These are phyloP conservation scores for Equus quagga DNA, from an alignment of 2,113 vertebrate species.

Conservation along the genomic window DNA sequence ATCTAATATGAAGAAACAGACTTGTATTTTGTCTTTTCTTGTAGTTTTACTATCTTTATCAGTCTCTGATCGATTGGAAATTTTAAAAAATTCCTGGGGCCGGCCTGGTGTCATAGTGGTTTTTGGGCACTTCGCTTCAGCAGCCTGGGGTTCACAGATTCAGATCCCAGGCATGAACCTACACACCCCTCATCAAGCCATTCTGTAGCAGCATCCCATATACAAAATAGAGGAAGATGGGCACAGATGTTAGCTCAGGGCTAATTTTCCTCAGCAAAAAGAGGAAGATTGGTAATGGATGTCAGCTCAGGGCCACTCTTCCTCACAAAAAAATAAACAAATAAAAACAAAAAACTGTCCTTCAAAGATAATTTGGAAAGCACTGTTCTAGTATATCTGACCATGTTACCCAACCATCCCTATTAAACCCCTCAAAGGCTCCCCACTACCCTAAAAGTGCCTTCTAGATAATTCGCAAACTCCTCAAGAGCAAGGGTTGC, in stretches of 20 bases:
- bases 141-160: no score
- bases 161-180: no score
- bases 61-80: neutral
- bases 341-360: neutral
- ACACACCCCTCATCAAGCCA: no score
- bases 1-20: neutral
- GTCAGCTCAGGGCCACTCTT: no score
- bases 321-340: no score
- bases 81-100: neutral
- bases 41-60: neutral
- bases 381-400: neutral
- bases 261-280: no score
- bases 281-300: no score
- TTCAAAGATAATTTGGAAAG: neutral
- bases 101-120: no score
- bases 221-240: no score
- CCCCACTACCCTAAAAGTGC: neutral
- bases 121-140: no score
- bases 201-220: no score
- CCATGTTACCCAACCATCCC: neutral
- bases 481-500: neutral
- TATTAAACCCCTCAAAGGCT: neutral
- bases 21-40: constrained; percentile 37
- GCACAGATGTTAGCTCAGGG: no score
- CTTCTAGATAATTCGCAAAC: neutral